Base-by-base conservation (phyloP, 2,113 vertebrate species). In the Blennius ocellaris region DNA sequence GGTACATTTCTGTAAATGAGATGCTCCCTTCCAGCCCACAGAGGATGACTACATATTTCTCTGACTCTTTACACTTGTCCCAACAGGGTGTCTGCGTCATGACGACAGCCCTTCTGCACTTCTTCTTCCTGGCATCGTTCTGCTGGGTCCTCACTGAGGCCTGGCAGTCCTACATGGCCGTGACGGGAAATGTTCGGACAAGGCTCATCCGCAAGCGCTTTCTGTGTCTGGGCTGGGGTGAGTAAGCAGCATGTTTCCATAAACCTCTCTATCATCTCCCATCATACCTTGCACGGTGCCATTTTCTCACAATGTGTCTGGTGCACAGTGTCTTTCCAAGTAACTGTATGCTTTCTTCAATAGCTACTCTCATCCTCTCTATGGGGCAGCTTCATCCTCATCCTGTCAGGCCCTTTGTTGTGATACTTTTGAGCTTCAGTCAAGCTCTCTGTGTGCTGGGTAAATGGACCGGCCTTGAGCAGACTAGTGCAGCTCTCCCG, bases 161-260 rank as follows among this genome's bases (percentile, higher is more conserved):
- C 62, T 99, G 98, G 98, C 98, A 99, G 93, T 99, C 97, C 52
- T 99, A 99, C 85, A 99, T 99, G 98, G 98, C 98, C 78, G 98
- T 99, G 82, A 99, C 97, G 11, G 98, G 98, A 83, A 99, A 99
- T 93, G 97, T 99, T 75, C 96, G 97, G 88, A 99, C 97, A 63
- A 94, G 97, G 56, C 96, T 99, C 73, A 99, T 99, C 92, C 95
- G 98, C 69, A 99, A 99, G 85, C 96, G 98, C 55, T 99, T 99
- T 89, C 91, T 99, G 83, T 99, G 98, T 91, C 95, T 99, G 87
- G 98, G 98, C 92, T 99, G 98, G 98, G 98, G 98, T 99, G 93
- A 85, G 89, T 50, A 41, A 95, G 95, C 89, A 62, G 8, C 43
- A 49, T 62, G 55, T 73, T 61, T 57, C 47, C 36, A 45, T 45